A percentile compares a stretch with the other conserved stretches of the same genome.
Evolutionary conservation across 2,797 vertebrate genomes (phyloP).

Genomic region (Coendou prehensilis): DNA sequence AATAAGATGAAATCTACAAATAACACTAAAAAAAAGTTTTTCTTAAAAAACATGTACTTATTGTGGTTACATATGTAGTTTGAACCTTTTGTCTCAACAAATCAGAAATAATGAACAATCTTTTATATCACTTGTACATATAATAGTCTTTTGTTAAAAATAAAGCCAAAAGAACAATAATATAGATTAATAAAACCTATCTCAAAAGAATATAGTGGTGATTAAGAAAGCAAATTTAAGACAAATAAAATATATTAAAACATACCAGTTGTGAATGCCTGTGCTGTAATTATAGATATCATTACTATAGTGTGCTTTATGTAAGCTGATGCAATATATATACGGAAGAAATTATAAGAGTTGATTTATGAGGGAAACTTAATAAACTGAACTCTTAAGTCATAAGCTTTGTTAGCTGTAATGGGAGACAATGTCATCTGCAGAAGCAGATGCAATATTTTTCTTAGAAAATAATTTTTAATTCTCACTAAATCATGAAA

Average conservation of each 20-base stretch:
- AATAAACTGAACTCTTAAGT: neutral
- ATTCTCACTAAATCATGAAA: neutral
- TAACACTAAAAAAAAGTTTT: no score
- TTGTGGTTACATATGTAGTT: neutral
- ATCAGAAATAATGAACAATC: neutral
- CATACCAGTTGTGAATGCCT: neutral
- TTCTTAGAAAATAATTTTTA: neutral
- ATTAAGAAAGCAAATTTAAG: neutral
- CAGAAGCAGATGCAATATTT: neutral
- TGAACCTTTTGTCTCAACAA: neutral
- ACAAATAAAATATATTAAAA: neutral
- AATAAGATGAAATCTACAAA: neutral
- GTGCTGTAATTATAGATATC: neutral
- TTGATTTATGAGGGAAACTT: neutral
- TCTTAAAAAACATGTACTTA: neutral
- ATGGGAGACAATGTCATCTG: no score
- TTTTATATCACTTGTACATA: neutral
- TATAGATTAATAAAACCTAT: neutral
- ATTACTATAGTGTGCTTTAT: no score
- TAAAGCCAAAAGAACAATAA: neutral
- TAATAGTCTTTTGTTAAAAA: neutral
- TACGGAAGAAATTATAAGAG: neutral
- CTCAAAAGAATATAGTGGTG: neutral
- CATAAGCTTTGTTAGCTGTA: neutral
- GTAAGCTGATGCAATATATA: neutral